phyloP scores from a whole-genome alignment of 2,797 vertebrate genomes.

The Leucoraja ocellata region DNA sequence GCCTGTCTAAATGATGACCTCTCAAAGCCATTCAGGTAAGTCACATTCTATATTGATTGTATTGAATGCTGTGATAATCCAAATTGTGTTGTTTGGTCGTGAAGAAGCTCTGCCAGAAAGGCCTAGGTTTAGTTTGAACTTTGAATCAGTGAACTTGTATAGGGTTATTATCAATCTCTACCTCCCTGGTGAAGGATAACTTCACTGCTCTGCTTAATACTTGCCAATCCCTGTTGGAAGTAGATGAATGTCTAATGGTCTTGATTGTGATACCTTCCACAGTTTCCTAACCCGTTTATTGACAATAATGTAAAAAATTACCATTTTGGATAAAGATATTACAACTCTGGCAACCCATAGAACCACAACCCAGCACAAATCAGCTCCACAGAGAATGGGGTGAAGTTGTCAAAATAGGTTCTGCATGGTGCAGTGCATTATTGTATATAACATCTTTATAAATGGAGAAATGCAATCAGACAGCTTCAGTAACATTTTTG shows the following conservation, averaged over 20 bases:
- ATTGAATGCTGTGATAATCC: slow-evolving; percentile 30
- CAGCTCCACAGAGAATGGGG: neutral
- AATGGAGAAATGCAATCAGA: neutral
- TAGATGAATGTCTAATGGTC: neutral
- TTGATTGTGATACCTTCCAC: neutral
- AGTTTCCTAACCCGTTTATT: neutral
- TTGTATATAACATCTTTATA: neutral
- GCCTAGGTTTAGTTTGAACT: neutral
- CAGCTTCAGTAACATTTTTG: neutral
- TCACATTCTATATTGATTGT: neutral
- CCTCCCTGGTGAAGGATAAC: neutral
- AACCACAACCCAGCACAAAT: neutral
- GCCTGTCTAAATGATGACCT: slow-evolving; percentile 59
- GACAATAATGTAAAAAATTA: neutral
- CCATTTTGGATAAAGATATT: neutral
- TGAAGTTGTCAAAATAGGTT: neutral
- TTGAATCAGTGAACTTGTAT: neutral
- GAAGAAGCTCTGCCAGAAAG: neutral
- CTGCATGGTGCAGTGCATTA: neutral
- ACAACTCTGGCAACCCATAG: neutral
- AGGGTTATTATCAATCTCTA: neutral
- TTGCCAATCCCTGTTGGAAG: neutral
- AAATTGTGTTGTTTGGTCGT: neutral
- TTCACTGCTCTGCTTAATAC: neutral
- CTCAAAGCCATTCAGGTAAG: slow-evolving; percentile 67